Evolutionary conservation across 2,888 invertebrate genomes (phyloP).

Genomic region (Pinctada fucata): DNA sequence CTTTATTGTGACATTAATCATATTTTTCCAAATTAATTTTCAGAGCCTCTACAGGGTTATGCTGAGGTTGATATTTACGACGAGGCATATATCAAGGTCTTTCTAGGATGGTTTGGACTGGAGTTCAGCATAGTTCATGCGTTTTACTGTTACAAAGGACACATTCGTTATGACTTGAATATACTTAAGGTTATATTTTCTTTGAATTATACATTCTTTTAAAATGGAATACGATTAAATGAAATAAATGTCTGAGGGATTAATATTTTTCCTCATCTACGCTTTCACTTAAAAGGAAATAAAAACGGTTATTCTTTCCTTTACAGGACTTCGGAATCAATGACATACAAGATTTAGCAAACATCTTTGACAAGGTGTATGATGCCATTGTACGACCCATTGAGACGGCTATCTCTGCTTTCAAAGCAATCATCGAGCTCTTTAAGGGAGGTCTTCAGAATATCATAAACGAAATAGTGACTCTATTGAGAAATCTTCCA

Average conservation of each 20-base stretch:
- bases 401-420: conserved; percentile 39
- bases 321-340: conserved; percentile 58
- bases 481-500: conserved; percentile 28
- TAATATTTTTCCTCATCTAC: too few relatives aligned
- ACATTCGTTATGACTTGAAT: conserved; percentile 30
- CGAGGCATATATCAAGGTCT: conserved; percentile 19
- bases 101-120: conserved; percentile 13
- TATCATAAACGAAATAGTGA: conserved; percentile 29
- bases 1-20: too few relatives aligned
- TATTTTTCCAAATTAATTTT: neutral
- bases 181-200: conserved; percentile 23
- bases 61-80: conserved; percentile 27
- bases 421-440: conserved; percentile 42
- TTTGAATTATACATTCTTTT: neutral
- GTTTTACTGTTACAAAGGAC: conserved; percentile 22
- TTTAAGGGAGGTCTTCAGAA: conserved; percentile 40
- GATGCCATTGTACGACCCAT: conserved; percentile 50
- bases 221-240: too few relatives aligned
- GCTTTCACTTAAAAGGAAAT: too few relatives aligned
- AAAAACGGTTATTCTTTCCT: neutral
- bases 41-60: conserved; percentile 25
- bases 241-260: too few relatives aligned
- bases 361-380: conserved; percentile 52
- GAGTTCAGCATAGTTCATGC: conserved; percentile 16
- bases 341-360: conserved; percentile 46